phyloP scores from a whole-genome alignment of 1,140 invertebrate genomes.

The Listronotus oregonensis region DNA sequence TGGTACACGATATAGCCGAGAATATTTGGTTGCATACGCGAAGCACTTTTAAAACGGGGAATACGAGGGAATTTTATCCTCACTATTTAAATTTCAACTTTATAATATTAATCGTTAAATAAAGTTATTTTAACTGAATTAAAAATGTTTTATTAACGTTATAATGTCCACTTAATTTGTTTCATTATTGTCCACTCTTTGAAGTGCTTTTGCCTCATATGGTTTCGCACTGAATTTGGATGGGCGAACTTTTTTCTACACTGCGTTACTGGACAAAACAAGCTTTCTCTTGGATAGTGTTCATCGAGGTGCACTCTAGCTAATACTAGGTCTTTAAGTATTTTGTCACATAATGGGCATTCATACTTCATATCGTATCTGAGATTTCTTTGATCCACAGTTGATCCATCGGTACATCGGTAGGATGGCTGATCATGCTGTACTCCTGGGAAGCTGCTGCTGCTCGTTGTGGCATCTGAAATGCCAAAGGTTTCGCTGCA shows the following conservation, averaged over 20 bases:
- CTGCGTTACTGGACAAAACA: constrained; percentile 73
- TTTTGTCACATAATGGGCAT: constrained; percentile 73
- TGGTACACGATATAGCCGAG: too few species aligned
- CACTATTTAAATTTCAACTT: too few species aligned
- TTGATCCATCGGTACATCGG: constrained; percentile 9
- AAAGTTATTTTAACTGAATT: constrained; percentile 1
- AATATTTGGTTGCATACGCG: too few species aligned
- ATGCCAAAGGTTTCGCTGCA: constrained; percentile 53
- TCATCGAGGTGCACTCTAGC: constrained; percentile 76
- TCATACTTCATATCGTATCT: constrained; percentile 56
- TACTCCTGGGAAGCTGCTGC: constrained; percentile 15
- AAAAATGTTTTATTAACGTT: constrained; percentile 4
- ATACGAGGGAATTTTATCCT: too few species aligned
- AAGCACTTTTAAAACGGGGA: too few species aligned
- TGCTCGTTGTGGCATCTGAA: constrained; percentile 54
- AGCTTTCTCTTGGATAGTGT: constrained; percentile 81
- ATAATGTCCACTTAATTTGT: constrained; percentile 72
- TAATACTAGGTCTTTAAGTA: constrained; percentile 65
- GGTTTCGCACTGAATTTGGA: constrained; percentile 81
- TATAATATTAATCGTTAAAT: too few species aligned
- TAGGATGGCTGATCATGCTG: constrained; percentile 19
- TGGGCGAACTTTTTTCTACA: constrained; percentile 77
- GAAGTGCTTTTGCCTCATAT: constrained; percentile 81
- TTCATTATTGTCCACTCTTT: constrained; percentile 81
- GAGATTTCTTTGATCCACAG: not conserved